Percentiles rank a stretch among this genome's conserved stretches.
Evolutionary conservation across 2,113 vertebrate species (phyloP).

Genomic region (Chascanopsetta lugubris): DNA sequence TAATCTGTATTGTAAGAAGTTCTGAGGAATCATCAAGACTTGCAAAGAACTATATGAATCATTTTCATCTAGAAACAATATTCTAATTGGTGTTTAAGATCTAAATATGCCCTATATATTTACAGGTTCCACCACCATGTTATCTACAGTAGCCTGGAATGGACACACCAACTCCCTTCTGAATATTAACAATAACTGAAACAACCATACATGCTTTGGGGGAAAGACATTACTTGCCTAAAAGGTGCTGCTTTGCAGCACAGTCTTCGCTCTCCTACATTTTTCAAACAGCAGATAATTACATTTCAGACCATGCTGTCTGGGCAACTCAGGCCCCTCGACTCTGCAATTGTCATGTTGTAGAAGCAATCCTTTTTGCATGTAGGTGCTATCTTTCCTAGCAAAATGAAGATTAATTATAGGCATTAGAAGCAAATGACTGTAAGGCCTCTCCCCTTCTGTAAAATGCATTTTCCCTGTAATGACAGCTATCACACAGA

Average conservation of each 20-base stretch:
- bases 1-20: too few relatives aligned
- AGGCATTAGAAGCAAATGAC: constrained; percentile 74
- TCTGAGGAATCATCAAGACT: too few relatives aligned
- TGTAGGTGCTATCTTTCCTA: constrained; percentile 78
- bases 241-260: constrained; percentile 76
- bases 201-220: too few relatives aligned
- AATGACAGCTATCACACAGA: constrained; percentile 51
- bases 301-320: constrained; percentile 80
- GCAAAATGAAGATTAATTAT: constrained; percentile 78
- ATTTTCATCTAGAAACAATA: too few relatives aligned
- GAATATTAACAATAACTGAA: too few relatives aligned
- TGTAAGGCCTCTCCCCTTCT: constrained; percentile 62
- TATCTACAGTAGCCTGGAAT: too few relatives aligned
- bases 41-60: too few relatives aligned
- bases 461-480: constrained; percentile 53
- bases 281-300: constrained; percentile 81
- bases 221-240: constrained; percentile 67
- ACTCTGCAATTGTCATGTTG: constrained; percentile 78
- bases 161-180: too few relatives aligned
- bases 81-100: too few relatives aligned
- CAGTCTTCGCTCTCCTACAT: constrained; percentile 73
- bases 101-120: too few relatives aligned
- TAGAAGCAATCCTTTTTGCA: constrained; percentile 75
- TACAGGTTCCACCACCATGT: too few relatives aligned
- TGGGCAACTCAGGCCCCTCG: constrained; percentile 72